Conservation (phyloP, 1,140 invertebrate species). For the Probaryconus sp. region DNA sequence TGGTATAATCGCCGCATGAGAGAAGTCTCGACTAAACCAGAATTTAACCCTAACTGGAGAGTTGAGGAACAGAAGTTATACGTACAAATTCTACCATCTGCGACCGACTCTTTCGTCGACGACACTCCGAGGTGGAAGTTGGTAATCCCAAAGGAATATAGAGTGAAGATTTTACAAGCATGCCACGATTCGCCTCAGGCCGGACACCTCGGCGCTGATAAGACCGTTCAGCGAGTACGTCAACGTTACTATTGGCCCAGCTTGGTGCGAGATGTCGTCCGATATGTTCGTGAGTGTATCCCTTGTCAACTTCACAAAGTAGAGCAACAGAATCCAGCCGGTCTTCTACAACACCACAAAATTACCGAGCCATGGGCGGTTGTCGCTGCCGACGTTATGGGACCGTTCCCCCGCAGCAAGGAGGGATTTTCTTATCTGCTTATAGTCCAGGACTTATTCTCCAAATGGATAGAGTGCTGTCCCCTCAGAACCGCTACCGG, state of each 20-base stretch:
- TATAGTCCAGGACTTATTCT: conserved; percentile 66
- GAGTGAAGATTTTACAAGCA: too few relatives aligned
- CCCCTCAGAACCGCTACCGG: conserved; percentile 19
- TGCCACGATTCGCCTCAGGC: conserved; percentile 15
- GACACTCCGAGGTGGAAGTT: too few relatives aligned
- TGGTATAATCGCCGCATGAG: too few relatives aligned
- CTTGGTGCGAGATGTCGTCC: conserved; percentile 35
- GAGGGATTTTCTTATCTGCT: conserved; percentile 63
- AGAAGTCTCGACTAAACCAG: too few relatives aligned
- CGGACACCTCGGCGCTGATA: conserved; percentile 67
- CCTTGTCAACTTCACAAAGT: conserved; percentile 61
- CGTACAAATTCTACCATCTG: too few relatives aligned
- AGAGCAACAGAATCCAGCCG: conserved; percentile 37
- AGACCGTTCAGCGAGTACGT: conserved; percentile 53
- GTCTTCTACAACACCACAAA: too few relatives aligned
- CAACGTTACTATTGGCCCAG: conserved; percentile 39
- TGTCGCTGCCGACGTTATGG: conserved; percentile 62
- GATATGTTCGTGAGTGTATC: conserved; percentile 41
- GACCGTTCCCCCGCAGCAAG: conserved; percentile 59
- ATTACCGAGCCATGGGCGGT: conserved; percentile 60
- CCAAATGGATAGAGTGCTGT: conserved; percentile 47
- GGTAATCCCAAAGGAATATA: not conserved
- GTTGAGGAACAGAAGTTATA: too few relatives aligned
- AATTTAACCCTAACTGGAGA: too few relatives aligned
- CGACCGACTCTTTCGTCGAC: too few relatives aligned